These are phyloP conservation scores for Idris sp. DNA, from an alignment of 1,140 invertebrate genomes.

Conservation along the genomic window DNA sequence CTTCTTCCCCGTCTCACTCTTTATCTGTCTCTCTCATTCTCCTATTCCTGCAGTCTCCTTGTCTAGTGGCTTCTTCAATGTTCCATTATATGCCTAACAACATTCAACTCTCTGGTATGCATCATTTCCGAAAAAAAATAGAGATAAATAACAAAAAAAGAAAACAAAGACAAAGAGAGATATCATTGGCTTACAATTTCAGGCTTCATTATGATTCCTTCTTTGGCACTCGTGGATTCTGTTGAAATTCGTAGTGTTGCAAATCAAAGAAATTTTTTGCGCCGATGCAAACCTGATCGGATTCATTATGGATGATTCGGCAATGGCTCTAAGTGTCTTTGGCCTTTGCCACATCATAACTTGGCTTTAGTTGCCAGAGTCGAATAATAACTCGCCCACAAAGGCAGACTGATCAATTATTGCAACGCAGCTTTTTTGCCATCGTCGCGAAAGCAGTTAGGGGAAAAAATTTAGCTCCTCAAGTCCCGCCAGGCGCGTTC, in stretches of 20 bases:
- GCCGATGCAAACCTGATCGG: constrained; percentile 60
- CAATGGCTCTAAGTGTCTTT: constrained; percentile 60
- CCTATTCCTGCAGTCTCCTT: constrained; percentile 46
- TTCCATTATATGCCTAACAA: constrained; percentile 64
- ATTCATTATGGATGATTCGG: constrained; percentile 63
- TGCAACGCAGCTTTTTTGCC: constrained; percentile 63
- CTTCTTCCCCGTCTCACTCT: constrained; percentile 36
- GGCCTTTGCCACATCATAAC: constrained; percentile 60
- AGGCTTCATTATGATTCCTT: constrained; percentile 62
- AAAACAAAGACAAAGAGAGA: constrained; percentile 44
- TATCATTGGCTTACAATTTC: constrained; percentile 51
- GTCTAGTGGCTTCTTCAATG: constrained; percentile 62
- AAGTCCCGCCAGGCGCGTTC: constrained; percentile 17
- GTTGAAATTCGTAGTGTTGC: constrained; percentile 60
- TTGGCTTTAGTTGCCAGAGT: constrained; percentile 35
- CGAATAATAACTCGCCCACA: constrained; percentile 63
- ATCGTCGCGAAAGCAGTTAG: constrained; percentile 43
- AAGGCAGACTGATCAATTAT: constrained; percentile 64
- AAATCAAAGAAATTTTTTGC: constrained; percentile 60
- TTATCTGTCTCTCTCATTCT: constrained; percentile 39
- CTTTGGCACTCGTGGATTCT: constrained; percentile 56
- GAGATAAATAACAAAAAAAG: constrained; percentile 41
- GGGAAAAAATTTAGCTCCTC: constrained; percentile 55
- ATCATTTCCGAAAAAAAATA: constrained; percentile 58
- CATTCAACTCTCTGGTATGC: constrained; percentile 63